A percentile compares a stretch with the other conserved stretches of the same genome.
Evolutionary conservation across 2,113 vertebrate species (phyloP).

Genomic region (Mixornis gularis): DNA sequence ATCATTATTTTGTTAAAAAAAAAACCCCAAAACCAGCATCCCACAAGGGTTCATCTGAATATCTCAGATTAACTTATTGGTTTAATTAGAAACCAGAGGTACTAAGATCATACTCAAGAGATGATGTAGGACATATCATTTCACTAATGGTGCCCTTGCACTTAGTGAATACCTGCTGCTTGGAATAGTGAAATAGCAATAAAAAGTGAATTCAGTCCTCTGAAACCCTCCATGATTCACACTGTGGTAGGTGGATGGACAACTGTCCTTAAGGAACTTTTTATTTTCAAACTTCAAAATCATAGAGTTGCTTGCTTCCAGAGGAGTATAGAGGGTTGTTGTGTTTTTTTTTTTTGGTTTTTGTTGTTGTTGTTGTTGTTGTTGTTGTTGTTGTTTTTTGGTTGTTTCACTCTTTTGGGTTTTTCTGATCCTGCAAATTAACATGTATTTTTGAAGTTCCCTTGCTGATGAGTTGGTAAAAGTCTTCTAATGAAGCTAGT

Average conservation of each 20-base stretch:
- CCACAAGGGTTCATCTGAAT: not conserved
- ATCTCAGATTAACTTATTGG: not conserved
- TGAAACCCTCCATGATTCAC: not conserved
- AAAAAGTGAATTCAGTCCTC: not conserved
- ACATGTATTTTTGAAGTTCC: not conserved
- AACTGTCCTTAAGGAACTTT: accelerated
- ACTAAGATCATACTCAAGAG: not conserved
- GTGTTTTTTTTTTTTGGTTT: no score
- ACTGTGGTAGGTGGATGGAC: not conserved
- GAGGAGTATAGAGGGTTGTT: not conserved
- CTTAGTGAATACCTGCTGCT: accelerated
- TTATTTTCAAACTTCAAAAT: not conserved
- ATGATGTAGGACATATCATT: accelerated
- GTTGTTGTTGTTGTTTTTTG: not conserved
- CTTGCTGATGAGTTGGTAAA: not conserved
- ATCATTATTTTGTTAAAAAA: not conserved
- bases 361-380: no score
- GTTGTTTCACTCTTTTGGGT: accelerated
- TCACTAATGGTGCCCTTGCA: not conserved
- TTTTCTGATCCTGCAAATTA: not conserved
- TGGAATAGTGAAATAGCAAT: not conserved
- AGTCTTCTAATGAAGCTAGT: not conserved
- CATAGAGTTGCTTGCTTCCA: not conserved
- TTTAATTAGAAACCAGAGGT: not conserved
- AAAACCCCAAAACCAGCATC: accelerated